Evolutionary conservation across 2,888 invertebrate species (phyloP).

Genomic region (Creontiades dilutus): DNA sequence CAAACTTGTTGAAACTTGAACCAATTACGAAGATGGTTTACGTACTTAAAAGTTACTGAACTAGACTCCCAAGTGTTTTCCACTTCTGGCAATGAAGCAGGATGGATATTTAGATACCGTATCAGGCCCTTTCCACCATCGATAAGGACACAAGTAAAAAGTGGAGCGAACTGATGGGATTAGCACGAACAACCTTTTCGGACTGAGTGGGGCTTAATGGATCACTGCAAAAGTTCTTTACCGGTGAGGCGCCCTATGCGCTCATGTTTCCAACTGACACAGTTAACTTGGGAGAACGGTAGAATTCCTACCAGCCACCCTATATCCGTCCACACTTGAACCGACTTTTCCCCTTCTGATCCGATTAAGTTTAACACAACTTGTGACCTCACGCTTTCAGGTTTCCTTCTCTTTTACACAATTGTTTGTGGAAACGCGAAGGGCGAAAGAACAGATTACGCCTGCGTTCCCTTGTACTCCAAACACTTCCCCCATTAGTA

Average conservation of each 20-base stretch:
- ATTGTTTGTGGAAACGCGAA: background rate
- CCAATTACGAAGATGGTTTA: background rate
- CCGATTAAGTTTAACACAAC: conserved; percentile 8
- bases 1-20: background rate
- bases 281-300: conserved; percentile 4
- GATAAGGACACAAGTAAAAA: conserved; percentile 24
- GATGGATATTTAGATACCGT: background rate
- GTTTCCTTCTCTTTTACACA: background rate
- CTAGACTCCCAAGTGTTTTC: background rate
- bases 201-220: conserved; percentile 12
- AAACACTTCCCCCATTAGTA: background rate
- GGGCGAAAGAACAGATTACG: background rate
- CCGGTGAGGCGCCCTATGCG: background rate
- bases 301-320: background rate
- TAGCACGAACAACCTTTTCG: background rate
- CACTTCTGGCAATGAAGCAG: background rate
- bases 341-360: background rate
- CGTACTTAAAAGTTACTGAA: background rate
- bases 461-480: background rate
- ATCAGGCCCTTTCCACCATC: background rate
- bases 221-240: conserved; percentile 4
- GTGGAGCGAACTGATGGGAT: background rate
- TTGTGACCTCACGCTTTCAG: background rate
- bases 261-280: background rate
- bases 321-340: conserved; percentile 8